Evolutionary conservation across 1,140 invertebrate species (phyloP).

Genomic region (Drosophila busckii): DNA sequence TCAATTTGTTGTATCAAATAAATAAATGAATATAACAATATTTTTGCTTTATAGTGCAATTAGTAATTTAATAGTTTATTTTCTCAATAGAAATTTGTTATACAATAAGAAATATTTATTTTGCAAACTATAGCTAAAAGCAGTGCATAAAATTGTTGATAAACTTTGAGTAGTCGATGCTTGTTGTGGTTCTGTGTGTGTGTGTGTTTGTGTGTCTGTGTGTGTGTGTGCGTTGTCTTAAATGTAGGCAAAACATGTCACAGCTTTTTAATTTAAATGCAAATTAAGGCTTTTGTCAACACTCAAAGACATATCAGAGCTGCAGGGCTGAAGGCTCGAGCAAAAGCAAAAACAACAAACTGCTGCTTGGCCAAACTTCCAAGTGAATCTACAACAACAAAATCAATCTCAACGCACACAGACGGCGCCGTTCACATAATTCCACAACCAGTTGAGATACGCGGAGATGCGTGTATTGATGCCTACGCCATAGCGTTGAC

Average conservation of each 20-base stretch:
- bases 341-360: constrained; percentile 8
- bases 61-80: too few relatives aligned
- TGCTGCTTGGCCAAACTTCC: background rate
- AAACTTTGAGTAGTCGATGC: too few relatives aligned
- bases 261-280: constrained; percentile 79
- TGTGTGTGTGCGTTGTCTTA: constrained; percentile 53
- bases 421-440: constrained; percentile 34
- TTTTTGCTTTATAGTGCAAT: too few relatives aligned
- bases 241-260: constrained; percentile 75
- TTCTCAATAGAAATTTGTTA: too few relatives aligned
- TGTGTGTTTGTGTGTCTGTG: too few relatives aligned
- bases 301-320: constrained; percentile 48
- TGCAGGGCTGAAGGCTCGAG: constrained; percentile 14
- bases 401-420: constrained; percentile 35
- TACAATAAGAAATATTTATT: too few relatives aligned
- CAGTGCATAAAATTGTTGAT: too few relatives aligned
- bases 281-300: constrained; percentile 79
- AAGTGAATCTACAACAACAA: constrained; percentile 1
- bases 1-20: too few relatives aligned
- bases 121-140: too few relatives aligned
- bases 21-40: too few relatives aligned
- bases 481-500: constrained; percentile 79
- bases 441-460: constrained; percentile 84
- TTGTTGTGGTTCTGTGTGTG: too few relatives aligned
- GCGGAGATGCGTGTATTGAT: constrained; percentile 85